Evolutionary conservation across 2,797 vertebrate species (phyloP).

Genomic region (Sebastes taczanowskii): DNA sequence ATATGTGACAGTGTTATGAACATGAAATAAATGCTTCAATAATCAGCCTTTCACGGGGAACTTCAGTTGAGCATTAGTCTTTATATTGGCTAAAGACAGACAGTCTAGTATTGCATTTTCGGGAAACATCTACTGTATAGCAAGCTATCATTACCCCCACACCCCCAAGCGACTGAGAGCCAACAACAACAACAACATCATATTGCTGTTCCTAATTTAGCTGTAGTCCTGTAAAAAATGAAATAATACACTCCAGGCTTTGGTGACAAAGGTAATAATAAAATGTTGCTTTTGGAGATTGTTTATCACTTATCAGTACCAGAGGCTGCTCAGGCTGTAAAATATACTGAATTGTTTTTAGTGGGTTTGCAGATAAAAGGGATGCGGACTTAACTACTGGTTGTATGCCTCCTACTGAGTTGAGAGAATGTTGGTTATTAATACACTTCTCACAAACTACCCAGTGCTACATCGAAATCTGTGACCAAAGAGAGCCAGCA

Average conservation of each 20-base stretch:
- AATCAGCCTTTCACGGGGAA: background rate
- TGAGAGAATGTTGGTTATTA: background rate
- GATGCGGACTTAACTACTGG: background rate
- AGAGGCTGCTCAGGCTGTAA: background rate
- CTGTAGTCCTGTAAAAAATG: slow-evolving; percentile 9
- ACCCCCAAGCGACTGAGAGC: slow-evolving; percentile 23
- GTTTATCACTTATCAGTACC: background rate
- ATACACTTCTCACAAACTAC: background rate
- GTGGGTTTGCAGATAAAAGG: background rate
- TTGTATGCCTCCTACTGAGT: background rate
- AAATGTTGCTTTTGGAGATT: slow-evolving; percentile 16
- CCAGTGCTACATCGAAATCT: background rate
- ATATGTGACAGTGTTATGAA: background rate
- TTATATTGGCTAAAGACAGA: background rate
- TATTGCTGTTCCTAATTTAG: slow-evolving; percentile 29
- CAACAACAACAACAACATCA: slow-evolving; percentile 23
- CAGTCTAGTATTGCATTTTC: background rate
- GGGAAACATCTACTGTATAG: slow-evolving; percentile 6
- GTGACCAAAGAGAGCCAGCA: no score
- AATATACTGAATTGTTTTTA: background rate
- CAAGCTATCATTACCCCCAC: background rate
- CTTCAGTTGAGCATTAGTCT: background rate
- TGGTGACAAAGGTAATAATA: slow-evolving; percentile 34
- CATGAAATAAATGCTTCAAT: background rate
- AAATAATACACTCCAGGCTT: slow-evolving; percentile 20